phyloP scores from a whole-genome alignment of 2,113 vertebrate species.

The Datnioides undecimradiatus region DNA sequence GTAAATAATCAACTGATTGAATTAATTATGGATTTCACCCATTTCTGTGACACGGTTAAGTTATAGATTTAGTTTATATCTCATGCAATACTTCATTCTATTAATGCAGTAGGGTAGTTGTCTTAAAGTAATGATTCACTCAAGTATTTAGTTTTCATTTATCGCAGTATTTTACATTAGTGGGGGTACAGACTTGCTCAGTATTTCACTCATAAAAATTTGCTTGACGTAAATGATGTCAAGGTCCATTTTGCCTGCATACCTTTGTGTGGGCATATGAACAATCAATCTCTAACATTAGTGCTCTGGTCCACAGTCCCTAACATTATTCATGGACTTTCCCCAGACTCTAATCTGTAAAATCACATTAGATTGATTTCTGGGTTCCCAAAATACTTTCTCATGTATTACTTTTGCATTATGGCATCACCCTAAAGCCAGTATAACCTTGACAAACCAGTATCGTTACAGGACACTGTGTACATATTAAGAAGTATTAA shows the following conservation, averaged over 20 bases:
- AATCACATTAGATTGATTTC: slow-evolving; percentile 10
- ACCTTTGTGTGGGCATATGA: slow-evolving; percentile 9
- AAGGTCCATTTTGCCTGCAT: slow-evolving; percentile 14
- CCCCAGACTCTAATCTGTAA: slow-evolving; percentile 4
- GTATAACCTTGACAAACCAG: neutral
- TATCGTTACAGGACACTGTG: neutral
- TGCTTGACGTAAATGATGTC: slow-evolving; percentile 25
- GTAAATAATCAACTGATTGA: neutral
- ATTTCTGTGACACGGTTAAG: slow-evolving; percentile 12
- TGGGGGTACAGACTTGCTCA: neutral
- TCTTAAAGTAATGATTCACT: slow-evolving; percentile 24
- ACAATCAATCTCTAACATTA: slow-evolving; percentile 5
- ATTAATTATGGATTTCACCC: neutral
- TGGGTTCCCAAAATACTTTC: neutral
- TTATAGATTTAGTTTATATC: slow-evolving; percentile 16
- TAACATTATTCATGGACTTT: slow-evolving; percentile 28
- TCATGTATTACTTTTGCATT: neutral
- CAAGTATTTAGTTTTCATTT: slow-evolving; percentile 41
- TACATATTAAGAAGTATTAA: neutral
- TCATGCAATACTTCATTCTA: slow-evolving; percentile 1
- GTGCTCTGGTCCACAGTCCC: neutral
- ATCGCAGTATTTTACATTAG: slow-evolving; percentile 31
- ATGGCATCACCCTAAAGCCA: neutral
- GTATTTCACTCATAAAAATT: slow-evolving; percentile 10
- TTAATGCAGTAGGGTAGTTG: slow-evolving; percentile 17